Evolutionary conservation across 1,140 invertebrate genomes (phyloP).

Genomic region (Pseudomyrmex concolor): DNA sequence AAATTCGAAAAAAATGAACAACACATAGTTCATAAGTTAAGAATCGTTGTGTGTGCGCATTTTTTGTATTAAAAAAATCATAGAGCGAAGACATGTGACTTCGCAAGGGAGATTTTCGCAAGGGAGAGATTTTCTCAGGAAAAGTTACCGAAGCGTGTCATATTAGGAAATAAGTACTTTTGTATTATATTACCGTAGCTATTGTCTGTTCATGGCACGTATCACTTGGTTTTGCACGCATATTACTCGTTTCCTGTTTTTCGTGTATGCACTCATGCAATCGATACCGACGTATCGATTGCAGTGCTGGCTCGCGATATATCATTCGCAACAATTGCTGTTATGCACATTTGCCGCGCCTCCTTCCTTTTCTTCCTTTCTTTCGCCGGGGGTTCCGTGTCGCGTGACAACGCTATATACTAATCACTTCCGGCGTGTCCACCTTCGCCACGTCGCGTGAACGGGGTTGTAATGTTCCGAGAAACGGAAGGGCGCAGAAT

Average conservation of each 20-base stretch:
- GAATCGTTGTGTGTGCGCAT: no score
- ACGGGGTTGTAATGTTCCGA: not conserved
- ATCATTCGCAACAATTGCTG: conserved; percentile 36
- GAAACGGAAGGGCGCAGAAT: not conserved
- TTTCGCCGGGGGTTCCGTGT: not conserved
- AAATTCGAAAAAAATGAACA: no score
- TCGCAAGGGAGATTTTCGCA: no score
- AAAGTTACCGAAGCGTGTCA: no score
- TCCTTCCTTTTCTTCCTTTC: not conserved
- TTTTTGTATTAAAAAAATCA: no score
- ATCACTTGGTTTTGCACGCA: not conserved
- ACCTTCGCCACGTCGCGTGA: conserved; percentile 38
- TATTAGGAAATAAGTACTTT: no score
- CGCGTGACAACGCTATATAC: conserved; percentile 38
- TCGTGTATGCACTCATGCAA: conserved; percentile 14
- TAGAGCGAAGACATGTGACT: no score
- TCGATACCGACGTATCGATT: conserved; percentile 43
- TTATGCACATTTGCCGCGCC: conserved; percentile 27
- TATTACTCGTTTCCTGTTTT: conserved; percentile 43
- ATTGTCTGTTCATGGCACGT: not conserved
- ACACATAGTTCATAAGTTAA: no score
- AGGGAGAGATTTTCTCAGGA: no score
- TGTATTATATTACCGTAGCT: not conserved
- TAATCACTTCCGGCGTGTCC: conserved; percentile 41
- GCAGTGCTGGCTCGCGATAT: conserved; percentile 20